Conservation (phyloP, 2,113 vertebrate species). For the Hystrix brachyura region DNA sequence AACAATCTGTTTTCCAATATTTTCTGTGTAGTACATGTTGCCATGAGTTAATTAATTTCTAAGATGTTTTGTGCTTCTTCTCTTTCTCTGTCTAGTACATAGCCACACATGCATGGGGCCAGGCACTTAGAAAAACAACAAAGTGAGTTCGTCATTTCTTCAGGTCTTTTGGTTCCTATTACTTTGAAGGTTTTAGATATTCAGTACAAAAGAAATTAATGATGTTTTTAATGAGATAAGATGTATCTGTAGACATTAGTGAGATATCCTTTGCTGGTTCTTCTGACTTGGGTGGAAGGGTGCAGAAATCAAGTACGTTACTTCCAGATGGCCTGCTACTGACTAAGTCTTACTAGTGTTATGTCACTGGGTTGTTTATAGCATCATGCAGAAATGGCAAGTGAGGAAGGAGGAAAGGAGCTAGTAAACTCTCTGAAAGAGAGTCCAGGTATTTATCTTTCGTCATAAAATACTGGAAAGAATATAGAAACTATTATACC, state of each 20-base stretch:
- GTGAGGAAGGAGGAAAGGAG: not conserved
- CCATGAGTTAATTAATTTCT: not conserved
- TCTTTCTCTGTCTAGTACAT: not conserved
- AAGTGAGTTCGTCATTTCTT: slow-evolving; percentile 22
- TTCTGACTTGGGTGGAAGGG: not conserved
- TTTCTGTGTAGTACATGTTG: not conserved
- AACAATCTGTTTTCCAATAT: not conserved
- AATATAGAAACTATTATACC: not conserved
- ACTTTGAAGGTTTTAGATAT: not conserved
- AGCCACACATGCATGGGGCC: not conserved
- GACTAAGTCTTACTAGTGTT: not conserved
- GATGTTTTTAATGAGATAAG: not conserved
- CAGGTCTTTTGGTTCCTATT: slow-evolving; percentile 2
- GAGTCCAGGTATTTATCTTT: not conserved
- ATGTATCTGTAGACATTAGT: not conserved
- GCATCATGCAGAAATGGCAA: not conserved
- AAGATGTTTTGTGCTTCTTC: slow-evolving; percentile 55
- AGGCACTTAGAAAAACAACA: not conserved
- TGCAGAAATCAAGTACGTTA: not conserved
- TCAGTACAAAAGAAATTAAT: not conserved
- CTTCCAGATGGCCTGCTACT: not conserved
- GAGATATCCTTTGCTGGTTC: not conserved
- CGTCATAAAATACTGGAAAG: not conserved
- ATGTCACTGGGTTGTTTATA: not conserved
- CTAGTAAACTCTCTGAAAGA: not conserved